phyloP scores from a whole-genome alignment of 2,797 vertebrate species.

The Anabas testudineus region DNA sequence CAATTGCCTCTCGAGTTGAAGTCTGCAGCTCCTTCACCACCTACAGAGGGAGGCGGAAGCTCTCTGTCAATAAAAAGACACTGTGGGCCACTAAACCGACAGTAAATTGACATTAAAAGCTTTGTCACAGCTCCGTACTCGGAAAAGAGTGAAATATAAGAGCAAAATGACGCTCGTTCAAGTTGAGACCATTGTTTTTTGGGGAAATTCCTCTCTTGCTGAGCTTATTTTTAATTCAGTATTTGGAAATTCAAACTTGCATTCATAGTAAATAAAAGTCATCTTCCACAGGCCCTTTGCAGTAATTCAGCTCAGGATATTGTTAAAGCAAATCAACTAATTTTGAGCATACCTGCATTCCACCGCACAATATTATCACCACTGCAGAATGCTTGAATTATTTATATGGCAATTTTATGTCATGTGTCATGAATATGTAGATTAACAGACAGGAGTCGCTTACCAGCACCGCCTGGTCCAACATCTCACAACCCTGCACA shows the following conservation, averaged over 20 bases:
- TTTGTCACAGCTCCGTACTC: not conserved
- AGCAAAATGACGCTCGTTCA: no score
- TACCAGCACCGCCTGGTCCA: conserved; percentile 95
- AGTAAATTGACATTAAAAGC: not conserved
- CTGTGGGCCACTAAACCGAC: not conserved
- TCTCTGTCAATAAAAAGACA: not conserved
- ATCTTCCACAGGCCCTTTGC: no score
- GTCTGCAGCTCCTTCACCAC: conserved; percentile 84
- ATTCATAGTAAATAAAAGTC: no score
- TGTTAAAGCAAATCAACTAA: not conserved
- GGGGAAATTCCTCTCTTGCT: no score
- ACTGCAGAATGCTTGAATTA: conserved; percentile 29
- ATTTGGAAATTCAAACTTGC: no score
- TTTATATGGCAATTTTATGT: conserved; percentile 25
- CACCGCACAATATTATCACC: conserved; percentile 15
- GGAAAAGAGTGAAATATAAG: not conserved
- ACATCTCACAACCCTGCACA: conserved; percentile 92
- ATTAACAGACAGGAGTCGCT: conserved; percentile 51
- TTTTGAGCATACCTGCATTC: not conserved
- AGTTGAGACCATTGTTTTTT: not conserved
- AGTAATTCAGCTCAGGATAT: not conserved
- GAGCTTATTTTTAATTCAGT: no score
- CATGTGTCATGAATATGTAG: conserved; percentile 14
- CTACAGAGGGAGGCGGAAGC: conserved; percentile 46
- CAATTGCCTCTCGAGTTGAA: conserved; percentile 90